These are phyloP conservation scores for Formica aserva DNA, from an alignment of 2,888 invertebrate species.

Conservation along the genomic window DNA sequence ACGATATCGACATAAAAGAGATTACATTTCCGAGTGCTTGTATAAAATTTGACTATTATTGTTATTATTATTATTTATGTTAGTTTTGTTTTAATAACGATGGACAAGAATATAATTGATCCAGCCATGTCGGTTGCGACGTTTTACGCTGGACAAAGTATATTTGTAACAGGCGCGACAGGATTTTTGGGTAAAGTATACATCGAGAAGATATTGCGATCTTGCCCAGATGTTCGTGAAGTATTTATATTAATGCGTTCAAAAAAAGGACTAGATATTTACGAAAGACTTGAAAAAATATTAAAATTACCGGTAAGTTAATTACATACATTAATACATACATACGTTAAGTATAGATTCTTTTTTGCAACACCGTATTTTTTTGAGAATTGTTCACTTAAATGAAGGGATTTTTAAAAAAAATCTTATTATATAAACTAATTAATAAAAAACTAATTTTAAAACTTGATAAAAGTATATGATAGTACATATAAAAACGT, in stretches of 20 bases:
- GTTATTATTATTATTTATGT: neutral
- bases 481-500: neutral
- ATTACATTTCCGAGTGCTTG: neutral
- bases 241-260: constrained; percentile 93
- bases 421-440: neutral
- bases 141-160: constrained; percentile 87
- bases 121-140: neutral
- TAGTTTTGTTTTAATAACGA: neutral
- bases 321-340: neutral
- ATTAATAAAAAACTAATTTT: neutral
- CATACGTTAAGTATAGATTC: neutral
- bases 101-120: neutral
- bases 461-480: neutral
- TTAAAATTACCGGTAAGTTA: constrained; percentile 86
- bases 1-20: neutral
- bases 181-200: constrained; percentile 97
- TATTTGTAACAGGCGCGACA: constrained; percentile 94
- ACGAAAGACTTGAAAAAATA: constrained; percentile 89
- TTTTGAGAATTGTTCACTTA: neutral
- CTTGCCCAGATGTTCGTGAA: constrained; percentile 91
- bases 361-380: neutral
- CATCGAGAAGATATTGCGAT: constrained; percentile 94
- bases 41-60: neutral
- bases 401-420: neutral
- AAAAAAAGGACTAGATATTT: constrained; percentile 89